Base-by-base conservation (phyloP, 2,113 vertebrate species). In the Steatornis caripensis region DNA sequence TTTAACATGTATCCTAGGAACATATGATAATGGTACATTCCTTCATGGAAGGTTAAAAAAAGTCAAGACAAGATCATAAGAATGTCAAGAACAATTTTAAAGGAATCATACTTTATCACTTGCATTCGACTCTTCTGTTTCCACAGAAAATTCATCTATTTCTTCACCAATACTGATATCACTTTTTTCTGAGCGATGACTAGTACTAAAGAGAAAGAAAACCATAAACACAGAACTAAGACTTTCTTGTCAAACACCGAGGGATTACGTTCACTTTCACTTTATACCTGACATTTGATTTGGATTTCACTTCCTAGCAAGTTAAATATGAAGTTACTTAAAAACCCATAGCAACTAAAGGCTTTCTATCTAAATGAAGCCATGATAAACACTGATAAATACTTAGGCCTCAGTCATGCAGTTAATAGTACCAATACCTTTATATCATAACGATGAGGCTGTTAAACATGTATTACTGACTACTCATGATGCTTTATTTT, bases 141-240 rank as follows among this genome's bases (percentile, higher is more conserved):
- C 99, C 57, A 99, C 97, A 60, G 99, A 99, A 32, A 99, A 97
- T 49, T 99, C 99, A 41, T 99, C 99, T 37, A 99, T 99, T 96
- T 99, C 99, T 95, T 99, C 99, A 5, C 99, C 98, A 51, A 99
- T 98, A 71, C 99, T 99, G 48, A 98, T 88, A 94, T 99, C 99
- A 18, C 99, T 99, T 97, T 98, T 98, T 66, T 99, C 99, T 22
- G 99, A 99, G 29, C 98, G 98, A 82, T 99, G 99, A 80, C 99
- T 99, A 58, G 90, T 96, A 84, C 98, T 98, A 45, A 93, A 79
- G 34, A 71, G 49, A 83, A 90, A 85, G 62, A 90, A 91, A 95
- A 92, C 12, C 62, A 75, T 26, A 57, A 66, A 62, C 5, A 9
- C 5, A 77, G 22, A 91, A 88, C 34, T 39, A 78, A 72, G 16